These are phyloP conservation scores for Julus scandinavius DNA, from an alignment of 2,888 invertebrate genomes.

Conservation along the genomic window DNA sequence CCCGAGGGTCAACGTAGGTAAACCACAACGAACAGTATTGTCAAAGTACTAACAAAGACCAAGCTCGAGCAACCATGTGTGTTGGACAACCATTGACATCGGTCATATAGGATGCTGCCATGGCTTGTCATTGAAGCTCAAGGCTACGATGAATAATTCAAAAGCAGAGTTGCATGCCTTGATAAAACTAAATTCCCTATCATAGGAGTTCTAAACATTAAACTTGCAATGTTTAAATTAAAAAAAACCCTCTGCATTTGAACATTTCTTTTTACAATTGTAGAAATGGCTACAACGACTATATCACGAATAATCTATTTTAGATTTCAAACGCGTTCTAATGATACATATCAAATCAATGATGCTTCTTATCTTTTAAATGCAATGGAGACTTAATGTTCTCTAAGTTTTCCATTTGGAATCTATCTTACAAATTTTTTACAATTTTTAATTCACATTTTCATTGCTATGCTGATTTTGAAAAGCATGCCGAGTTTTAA, in stretches of 20 bases:
- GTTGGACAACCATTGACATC: background rate
- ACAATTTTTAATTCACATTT: too few relatives aligned
- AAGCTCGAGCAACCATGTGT: background rate
- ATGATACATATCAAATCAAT: too few relatives aligned
- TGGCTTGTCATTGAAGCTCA: background rate
- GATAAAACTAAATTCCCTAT: background rate
- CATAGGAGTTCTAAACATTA: background rate
- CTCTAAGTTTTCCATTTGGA: too few relatives aligned
- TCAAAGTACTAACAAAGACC: background rate
- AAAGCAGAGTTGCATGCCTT: background rate
- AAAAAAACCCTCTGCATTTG: background rate
- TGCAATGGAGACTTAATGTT: too few relatives aligned
- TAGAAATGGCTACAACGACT: background rate
- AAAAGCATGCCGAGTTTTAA: too few relatives aligned
- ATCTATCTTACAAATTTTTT: too few relatives aligned
- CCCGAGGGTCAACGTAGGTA: background rate
- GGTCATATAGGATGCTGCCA: background rate
- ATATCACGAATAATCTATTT: too few relatives aligned
- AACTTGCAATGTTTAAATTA: background rate
- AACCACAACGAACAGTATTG: background rate
- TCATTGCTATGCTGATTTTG: too few relatives aligned
- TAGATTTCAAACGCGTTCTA: too few relatives aligned
- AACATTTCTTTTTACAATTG: background rate
- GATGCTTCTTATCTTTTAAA: too few relatives aligned
- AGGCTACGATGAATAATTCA: slow-evolving; percentile 26